Conservation (phyloP, 2,797 vertebrate genomes). For the Chrysolophus pictus region DNA sequence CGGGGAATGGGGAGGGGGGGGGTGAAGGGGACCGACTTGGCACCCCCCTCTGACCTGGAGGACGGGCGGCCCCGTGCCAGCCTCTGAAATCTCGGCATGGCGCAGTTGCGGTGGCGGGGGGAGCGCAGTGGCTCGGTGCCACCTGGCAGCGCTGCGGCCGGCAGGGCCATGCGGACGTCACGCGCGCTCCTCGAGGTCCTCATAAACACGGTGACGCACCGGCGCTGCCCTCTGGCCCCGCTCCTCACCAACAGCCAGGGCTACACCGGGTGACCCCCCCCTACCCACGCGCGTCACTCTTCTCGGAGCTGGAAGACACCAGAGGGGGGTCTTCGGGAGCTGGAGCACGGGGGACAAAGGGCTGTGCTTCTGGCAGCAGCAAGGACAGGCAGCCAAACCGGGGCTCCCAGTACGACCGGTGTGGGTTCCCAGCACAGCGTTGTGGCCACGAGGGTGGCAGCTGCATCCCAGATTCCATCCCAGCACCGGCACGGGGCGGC, state of each 20-base stretch:
- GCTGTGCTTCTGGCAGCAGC: background rate
- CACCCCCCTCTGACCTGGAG: background rate
- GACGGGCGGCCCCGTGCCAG: background rate
- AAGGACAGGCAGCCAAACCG: background rate
- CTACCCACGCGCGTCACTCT: fast-evolving
- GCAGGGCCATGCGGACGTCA: background rate
- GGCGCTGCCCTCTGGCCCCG: background rate
- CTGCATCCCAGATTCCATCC: background rate
- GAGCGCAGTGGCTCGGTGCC: background rate
- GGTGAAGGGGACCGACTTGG: fast-evolving
- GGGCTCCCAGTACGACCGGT: background rate
- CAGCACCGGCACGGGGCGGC: background rate
- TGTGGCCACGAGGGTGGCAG: background rate
- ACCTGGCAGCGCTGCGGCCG: slow-evolving; percentile 14
- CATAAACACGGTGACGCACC: slow-evolving; percentile 32
- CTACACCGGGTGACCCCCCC: fast-evolving
- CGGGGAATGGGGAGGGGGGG: fast-evolving
- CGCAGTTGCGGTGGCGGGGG: background rate
- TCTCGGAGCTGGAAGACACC: background rate
- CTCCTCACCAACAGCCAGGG: fast-evolving
- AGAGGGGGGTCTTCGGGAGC: background rate
- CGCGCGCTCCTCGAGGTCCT: slow-evolving; percentile 27
- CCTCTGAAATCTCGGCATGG: background rate
- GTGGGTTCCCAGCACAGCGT: fast-evolving
- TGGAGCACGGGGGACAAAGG: background rate